phyloP scores from a whole-genome alignment of 2,113 vertebrate genomes.

The Platichthys stellatus region DNA sequence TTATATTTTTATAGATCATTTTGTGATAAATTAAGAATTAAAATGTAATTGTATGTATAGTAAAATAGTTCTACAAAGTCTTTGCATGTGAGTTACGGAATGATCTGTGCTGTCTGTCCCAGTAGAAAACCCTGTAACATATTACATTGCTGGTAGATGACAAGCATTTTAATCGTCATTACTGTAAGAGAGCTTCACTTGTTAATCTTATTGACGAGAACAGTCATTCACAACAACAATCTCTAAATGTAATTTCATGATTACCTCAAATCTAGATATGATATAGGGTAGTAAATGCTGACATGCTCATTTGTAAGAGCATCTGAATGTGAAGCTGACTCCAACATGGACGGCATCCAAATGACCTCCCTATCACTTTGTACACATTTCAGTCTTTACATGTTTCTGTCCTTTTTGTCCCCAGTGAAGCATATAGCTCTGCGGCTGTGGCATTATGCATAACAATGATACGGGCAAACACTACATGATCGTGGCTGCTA shows the following conservation, averaged over 20 bases:
- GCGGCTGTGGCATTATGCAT: conserved; percentile 54
- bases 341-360: conserved; percentile 9
- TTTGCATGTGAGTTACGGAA: background rate
- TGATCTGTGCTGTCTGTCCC: background rate
- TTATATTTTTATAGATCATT: too few relatives aligned
- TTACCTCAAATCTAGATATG: background rate
- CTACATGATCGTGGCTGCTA: conserved; percentile 63
- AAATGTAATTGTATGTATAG: too few relatives aligned
- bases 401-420: conserved; percentile 64
- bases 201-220: conserved; percentile 4
- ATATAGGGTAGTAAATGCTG: background rate
- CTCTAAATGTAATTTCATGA: background rate
- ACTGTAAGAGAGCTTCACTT: background rate
- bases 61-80: background rate
- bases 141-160: too few relatives aligned
- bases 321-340: conserved; percentile 13
- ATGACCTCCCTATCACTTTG: conserved; percentile 9
- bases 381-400: conserved; percentile 35
- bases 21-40: too few relatives aligned
- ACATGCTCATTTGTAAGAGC: background rate
- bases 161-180: too few relatives aligned
- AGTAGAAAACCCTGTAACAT: background rate
- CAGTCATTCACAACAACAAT: conserved; percentile 1
- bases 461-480: conserved; percentile 49
- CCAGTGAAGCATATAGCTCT: conserved; percentile 59